Evolutionary conservation across 1,140 invertebrate species (phyloP), one percentile per base, ranked within the genome.

Genomic region (Ceratitis capitata): DNA sequence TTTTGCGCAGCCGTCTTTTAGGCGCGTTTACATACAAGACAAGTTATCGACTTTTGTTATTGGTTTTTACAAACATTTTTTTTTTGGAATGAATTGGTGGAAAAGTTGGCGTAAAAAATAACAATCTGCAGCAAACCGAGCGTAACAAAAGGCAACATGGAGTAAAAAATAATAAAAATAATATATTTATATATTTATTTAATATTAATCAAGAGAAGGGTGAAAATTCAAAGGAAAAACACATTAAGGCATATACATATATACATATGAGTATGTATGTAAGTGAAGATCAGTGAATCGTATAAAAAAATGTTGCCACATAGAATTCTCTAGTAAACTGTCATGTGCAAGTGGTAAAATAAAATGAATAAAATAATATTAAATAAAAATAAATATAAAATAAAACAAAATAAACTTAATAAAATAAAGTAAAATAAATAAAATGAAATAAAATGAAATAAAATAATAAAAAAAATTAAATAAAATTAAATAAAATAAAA

Each of bases 261-360:
- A 14, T 32, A 23, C 23, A 61, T 12, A 10, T 26, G 29, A 19
- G 32, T 39, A 32, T 19, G 4, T 69, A 7, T 35, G 29, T 9
- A 19, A 78, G 69, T 39, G n/a, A n/a, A n/a, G n/a, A n/a, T n/a
- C n/a, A n/a, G n/a, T n/a, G n/a, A n/a, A n/a, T n/a, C n/a, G n/a
- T n/a, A n/a, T n/a, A n/a, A n/a, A n/a, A 78, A 78, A 78, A 19
- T 78, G 69, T 78, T 78, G 69, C 69, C 69, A 78, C 69, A 78
- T 23, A 12, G 39, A 78, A 78, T 78, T 45, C n/a, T n/a, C n/a
- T n/a, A n/a, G n/a, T n/a, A n/a, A n/a, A n/a, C n/a, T n/a, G n/a
- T n/a, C n/a, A n/a, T n/a, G n/a, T n/a, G n/a, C n/a, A n/a, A n/a
- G n/a, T n/a, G n/a, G n/a, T n/a, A n/a, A n/a, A n/a, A n/a, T n/a